These are phyloP conservation scores for Pyrocephalus nanus DNA, from an alignment of 2,797 vertebrate genomes.

Conservation along the genomic window DNA sequence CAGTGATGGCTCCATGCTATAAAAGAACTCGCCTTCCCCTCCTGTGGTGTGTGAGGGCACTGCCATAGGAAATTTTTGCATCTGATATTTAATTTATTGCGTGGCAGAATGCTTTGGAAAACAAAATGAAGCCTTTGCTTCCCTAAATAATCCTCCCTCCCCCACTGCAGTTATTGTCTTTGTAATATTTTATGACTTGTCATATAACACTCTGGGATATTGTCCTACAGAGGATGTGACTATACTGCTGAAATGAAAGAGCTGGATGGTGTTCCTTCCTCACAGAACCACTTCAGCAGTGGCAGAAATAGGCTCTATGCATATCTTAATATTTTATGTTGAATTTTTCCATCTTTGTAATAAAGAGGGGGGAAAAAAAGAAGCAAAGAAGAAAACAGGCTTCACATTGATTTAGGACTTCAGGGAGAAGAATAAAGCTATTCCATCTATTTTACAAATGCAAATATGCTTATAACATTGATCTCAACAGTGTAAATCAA, in stretches of 20 bases:
- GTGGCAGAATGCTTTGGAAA: neutral
- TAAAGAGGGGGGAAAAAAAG: neutral
- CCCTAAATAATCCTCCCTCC: neutral
- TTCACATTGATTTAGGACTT: slow-evolving; percentile 50
- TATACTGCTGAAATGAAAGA: slow-evolving; percentile 4
- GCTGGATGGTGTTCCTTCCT: neutral
- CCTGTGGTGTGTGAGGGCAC: neutral
- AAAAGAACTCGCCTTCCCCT: neutral
- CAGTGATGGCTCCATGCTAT: neutral
- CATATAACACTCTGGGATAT: slow-evolving; percentile 4
- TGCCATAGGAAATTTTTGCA: neutral
- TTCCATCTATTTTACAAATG: slow-evolving; percentile 58
- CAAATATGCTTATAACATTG: slow-evolving; percentile 57
- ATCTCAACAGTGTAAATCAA: slow-evolving; percentile 48
- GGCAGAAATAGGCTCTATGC: neutral
- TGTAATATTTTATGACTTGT: slow-evolving; percentile 26
- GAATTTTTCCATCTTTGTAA: slow-evolving; percentile 3
- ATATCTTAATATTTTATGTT: slow-evolving; percentile 23
- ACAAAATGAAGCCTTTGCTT: slow-evolving; percentile 33
- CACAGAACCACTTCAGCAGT: neutral
- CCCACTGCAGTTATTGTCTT: neutral
- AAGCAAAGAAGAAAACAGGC: slow-evolving; percentile 10
- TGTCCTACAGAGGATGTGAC: slow-evolving; percentile 13
- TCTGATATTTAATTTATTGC: slow-evolving; percentile 1
- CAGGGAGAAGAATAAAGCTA: slow-evolving; percentile 15